These are phyloP conservation scores for Beroe ovata DNA, from an alignment of 37 sponge, comb jelly and placozoan species.

Conservation along the genomic window DNA sequence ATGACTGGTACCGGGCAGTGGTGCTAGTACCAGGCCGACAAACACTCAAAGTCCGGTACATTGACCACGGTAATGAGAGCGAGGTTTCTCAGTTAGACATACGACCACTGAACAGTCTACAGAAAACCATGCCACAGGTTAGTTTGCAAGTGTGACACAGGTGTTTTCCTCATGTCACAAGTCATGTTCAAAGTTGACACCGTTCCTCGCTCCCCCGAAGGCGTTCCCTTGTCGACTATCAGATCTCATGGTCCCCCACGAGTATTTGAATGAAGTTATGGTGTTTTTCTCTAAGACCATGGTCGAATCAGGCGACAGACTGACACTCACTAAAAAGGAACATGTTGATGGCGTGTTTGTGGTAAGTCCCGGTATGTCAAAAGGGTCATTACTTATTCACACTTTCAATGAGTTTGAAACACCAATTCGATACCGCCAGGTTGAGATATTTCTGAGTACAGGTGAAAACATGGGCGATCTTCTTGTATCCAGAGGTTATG, in stretches of 20 bases:
- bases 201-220: too few relatives aligned
- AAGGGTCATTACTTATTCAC: too few relatives aligned
- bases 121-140: neutral
- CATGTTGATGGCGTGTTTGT: neutral
- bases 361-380: neutral
- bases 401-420: too few relatives aligned
- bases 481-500: neutral
- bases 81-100: neutral
- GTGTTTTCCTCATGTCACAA: too few relatives aligned
- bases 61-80: slow-evolving; percentile 5
- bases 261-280: neutral
- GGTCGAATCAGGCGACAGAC: neutral
- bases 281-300: neutral
- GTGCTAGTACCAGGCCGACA: neutral
- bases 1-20: slow-evolving; percentile 27
- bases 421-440: too few relatives aligned
- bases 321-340: neutral
- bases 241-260: neutral
- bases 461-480: slow-evolving; percentile 15
- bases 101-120: neutral
- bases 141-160: too few relatives aligned
- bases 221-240: neutral
- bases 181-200: too few relatives aligned
- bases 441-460: neutral
- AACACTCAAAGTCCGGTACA: neutral